Evolutionary conservation across 2,797 vertebrate genomes (phyloP).

Genomic region (Mico argentatus): DNA sequence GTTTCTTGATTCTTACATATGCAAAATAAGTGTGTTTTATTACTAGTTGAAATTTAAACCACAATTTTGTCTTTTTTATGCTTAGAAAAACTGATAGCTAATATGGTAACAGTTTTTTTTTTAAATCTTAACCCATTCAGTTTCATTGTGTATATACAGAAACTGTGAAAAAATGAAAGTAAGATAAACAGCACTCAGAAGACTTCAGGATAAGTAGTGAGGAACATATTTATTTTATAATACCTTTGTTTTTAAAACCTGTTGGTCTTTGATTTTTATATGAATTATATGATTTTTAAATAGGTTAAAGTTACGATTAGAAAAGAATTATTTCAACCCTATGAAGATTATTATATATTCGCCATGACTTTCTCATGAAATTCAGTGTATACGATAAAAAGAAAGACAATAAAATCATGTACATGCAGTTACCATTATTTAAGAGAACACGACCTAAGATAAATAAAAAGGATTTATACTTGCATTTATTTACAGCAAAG

Average conservation of each 20-base stretch:
- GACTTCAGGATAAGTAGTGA: constrained; percentile 77
- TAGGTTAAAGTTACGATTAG: not conserved
- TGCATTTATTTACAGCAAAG: not conserved
- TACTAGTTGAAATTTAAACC: constrained; percentile 81
- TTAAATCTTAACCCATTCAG: constrained; percentile 72
- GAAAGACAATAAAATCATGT: not conserved
- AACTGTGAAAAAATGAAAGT: constrained; percentile 80
- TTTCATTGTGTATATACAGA: constrained; percentile 76
- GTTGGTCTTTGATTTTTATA: constrained; percentile 40
- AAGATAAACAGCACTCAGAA: constrained; percentile 80
- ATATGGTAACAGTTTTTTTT: constrained; percentile 72
- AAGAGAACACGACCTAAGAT: not conserved
- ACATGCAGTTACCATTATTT: not conserved
- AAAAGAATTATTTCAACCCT: not conserved
- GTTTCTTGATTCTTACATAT: constrained; percentile 49
- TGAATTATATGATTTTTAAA: not conserved
- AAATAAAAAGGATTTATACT: not conserved
- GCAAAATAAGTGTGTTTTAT: constrained; percentile 73
- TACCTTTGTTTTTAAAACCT: constrained; percentile 52
- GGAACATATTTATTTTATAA: constrained; percentile 72
- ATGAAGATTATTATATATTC: not conserved
- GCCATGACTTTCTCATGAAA: not conserved
- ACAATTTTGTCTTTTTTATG: constrained; percentile 75
- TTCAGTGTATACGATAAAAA: not conserved
- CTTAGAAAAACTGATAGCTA: constrained; percentile 80